A percentile compares a stretch with the other conserved stretches of the same genome.
Evolutionary conservation across 1,140 invertebrate genomes (phyloP).

Genomic region (Heliconius himera): DNA sequence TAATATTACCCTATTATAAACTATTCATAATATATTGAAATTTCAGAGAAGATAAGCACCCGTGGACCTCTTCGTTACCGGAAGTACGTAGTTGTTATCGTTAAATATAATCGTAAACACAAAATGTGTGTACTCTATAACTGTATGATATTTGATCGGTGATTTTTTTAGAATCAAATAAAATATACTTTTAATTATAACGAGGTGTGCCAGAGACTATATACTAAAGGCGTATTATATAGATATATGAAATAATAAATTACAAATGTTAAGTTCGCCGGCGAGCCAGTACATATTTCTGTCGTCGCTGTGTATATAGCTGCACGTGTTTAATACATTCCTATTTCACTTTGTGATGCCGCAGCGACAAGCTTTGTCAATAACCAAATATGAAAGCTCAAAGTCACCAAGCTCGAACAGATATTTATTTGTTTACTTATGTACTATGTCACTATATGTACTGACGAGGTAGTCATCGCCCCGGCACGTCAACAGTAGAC

Average conservation of each 20-base stretch:
- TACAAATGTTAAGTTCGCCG: too few species aligned
- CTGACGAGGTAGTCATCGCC: background rate
- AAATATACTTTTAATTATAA: too few species aligned
- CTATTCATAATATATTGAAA: slow-evolving; percentile 16
- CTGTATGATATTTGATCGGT: background rate
- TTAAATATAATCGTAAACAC: background rate
- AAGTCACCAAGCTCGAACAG: background rate
- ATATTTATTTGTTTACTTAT: background rate
- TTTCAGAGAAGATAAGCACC: slow-evolving; percentile 21
- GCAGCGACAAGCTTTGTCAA: too few species aligned
- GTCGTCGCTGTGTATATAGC: too few species aligned
- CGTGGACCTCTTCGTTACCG: slow-evolving; percentile 19
- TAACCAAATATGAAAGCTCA: background rate
- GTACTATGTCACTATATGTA: background rate
- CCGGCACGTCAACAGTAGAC: background rate
- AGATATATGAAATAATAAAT: too few species aligned
- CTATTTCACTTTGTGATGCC: too few species aligned
- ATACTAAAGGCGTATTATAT: too few species aligned
- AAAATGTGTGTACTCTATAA: background rate
- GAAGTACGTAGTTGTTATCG: background rate
- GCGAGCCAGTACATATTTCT: background rate
- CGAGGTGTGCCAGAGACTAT: too few species aligned
- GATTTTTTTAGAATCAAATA: slow-evolving; percentile 5
- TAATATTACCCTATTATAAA: background rate
- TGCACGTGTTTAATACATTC: too few species aligned